Conservation (phyloP, 2,797 vertebrate species). For the Mormyrops attenuatus region DNA sequence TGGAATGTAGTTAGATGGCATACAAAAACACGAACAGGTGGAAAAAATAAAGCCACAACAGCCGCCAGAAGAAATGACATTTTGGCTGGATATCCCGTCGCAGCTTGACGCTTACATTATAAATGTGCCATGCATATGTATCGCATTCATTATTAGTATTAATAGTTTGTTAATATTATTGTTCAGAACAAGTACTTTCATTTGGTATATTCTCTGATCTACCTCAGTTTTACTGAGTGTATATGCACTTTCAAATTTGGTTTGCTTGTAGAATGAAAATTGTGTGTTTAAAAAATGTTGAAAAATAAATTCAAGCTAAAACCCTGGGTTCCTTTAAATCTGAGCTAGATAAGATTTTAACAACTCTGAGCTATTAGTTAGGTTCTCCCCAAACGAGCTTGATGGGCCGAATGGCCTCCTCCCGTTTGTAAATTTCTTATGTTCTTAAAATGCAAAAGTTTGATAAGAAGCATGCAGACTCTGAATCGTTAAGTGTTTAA, state of each 20-base stretch:
- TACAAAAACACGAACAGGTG: not conserved
- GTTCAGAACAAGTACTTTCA: not conserved
- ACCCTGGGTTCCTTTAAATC: not conserved
- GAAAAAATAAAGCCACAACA: conserved; percentile 11
- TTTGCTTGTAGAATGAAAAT: not conserved
- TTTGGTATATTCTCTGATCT: not conserved
- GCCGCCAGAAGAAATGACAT: not conserved
- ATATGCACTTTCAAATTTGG: not conserved
- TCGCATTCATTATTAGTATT: not conserved
- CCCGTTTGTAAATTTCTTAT: too few species aligned
- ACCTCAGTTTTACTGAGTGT: not conserved
- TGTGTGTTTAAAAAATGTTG: not conserved
- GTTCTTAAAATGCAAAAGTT: not conserved
- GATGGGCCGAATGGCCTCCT: too few species aligned
- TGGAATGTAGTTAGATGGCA: not conserved
- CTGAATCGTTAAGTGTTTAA: not conserved
- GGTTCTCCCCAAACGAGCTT: too few species aligned
- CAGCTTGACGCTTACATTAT: conserved; percentile 10
- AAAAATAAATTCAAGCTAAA: not conserved
- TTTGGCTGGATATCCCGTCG: not conserved
- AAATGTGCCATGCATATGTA: conserved; percentile 9
- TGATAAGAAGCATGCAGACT: not conserved
- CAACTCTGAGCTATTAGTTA: too few species aligned
- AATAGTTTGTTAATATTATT: not conserved
- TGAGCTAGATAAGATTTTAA: not conserved